phyloP scores from a whole-genome alignment of 1,140 invertebrate genomes.

The Drosophila hydei region DNA sequence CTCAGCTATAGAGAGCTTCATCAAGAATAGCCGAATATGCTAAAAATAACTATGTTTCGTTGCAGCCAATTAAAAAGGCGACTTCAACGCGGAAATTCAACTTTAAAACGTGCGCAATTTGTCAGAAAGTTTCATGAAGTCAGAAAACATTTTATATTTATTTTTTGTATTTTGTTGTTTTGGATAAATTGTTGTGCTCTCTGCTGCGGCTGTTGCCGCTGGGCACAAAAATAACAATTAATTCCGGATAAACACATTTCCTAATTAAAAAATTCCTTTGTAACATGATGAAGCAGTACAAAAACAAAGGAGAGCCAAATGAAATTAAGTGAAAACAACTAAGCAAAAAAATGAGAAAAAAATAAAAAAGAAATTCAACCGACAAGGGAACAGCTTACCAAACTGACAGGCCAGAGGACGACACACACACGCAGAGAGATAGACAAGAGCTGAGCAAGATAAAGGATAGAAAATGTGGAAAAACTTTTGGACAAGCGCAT shows the following conservation, averaged over 20 bases:
- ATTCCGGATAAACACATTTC: slow-evolving; percentile 82
- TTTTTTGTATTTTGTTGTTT: not conserved
- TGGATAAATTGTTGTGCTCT: slow-evolving; percentile 9
- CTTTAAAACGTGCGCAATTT: slow-evolving; percentile 23
- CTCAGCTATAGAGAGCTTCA: not conserved
- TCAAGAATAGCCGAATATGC: not conserved
- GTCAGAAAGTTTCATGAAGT: slow-evolving; percentile 23
- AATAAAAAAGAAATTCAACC: slow-evolving; percentile 26
- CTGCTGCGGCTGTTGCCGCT: slow-evolving; percentile 11
- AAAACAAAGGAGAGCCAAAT: slow-evolving; percentile 49
- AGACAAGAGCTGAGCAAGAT: slow-evolving; percentile 9
- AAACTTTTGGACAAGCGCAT: slow-evolving; percentile 36
- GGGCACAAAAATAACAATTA: slow-evolving; percentile 67
- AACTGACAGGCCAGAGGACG: slow-evolving; percentile 48
- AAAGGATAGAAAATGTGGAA: slow-evolving; percentile 24
- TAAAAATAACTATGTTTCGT: not conserved
- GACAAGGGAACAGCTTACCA: slow-evolving; percentile 56
- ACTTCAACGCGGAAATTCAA: slow-evolving; percentile 16
- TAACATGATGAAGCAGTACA: slow-evolving; percentile 47
- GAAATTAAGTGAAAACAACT: slow-evolving; percentile 66
- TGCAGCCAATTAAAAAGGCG: slow-evolving; percentile 4
- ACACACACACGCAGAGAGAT: not conserved
- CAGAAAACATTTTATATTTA: slow-evolving; percentile 21
- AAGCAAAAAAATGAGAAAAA: slow-evolving; percentile 17
- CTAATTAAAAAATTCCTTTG: slow-evolving; percentile 79